A percentile compares a stretch with the other conserved stretches of the same genome.
Conservation (phyloP, 2,113 vertebrate genomes). For the Pampusana beccarii region DNA sequence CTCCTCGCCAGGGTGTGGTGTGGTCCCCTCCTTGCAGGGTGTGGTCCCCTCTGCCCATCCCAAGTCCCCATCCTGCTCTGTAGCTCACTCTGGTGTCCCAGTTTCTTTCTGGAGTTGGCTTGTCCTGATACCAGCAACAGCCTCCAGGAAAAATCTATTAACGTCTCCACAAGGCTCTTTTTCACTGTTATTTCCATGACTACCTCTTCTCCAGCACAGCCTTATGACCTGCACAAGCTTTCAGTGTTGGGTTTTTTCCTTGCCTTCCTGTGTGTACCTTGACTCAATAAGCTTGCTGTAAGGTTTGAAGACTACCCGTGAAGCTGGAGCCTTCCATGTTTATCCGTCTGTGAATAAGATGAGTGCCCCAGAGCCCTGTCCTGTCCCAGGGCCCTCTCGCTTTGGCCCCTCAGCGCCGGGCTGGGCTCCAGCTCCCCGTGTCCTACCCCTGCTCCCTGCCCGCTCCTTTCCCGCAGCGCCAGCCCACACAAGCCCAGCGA, state of each 20-base stretch:
- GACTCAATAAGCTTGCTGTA: no score
- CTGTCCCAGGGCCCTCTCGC: not conserved
- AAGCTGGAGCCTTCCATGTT: not conserved
- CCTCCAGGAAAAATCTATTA: not conserved
- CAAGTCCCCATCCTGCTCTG: accelerated
- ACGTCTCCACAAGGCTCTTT: not conserved
- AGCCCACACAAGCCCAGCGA: no score
- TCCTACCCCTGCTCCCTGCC: no score
- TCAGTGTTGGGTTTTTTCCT: not conserved
- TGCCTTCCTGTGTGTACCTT: not conserved
- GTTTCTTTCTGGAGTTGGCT: not conserved
- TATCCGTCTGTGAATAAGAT: not conserved
- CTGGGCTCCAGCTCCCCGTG: not conserved
- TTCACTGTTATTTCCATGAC: not conserved
- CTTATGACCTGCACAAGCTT: not conserved
- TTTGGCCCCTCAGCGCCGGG: accelerated
- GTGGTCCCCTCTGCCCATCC: not conserved
- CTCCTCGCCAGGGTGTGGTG: no score
- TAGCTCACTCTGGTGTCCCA: not conserved
- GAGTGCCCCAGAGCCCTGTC: not conserved
- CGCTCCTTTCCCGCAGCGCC: no score
- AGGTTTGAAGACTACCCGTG: not conserved
- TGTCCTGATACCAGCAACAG: not conserved
- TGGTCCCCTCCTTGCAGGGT: accelerated
- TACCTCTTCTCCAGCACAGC: not conserved